phyloP scores from a whole-genome alignment of 1,140 invertebrate genomes.

The Andrena cerasifolii region DNA sequence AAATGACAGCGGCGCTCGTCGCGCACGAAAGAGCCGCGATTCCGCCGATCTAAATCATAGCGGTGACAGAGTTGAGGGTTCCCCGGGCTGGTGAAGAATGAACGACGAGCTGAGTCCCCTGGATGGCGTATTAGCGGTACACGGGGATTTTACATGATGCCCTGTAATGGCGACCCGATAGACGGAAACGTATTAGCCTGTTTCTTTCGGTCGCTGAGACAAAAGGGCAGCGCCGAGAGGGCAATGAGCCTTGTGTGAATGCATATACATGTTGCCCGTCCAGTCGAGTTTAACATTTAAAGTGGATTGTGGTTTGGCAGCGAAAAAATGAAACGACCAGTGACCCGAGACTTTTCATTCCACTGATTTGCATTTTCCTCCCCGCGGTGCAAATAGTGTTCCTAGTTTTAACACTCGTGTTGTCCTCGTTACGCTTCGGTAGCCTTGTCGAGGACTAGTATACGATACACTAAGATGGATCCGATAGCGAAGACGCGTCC shows the following conservation, averaged over 20 bases:
- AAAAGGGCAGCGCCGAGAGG: constrained; percentile 1
- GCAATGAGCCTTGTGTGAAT: neutral
- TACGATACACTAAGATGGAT: constrained; percentile 28
- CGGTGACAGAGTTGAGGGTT: neutral
- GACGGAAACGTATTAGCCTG: constrained; percentile 21
- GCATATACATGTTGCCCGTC: neutral
- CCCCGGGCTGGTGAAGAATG: too few species aligned
- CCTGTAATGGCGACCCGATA: constrained; percentile 13
- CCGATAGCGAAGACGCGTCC: constrained; percentile 2
- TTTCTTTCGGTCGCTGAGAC: constrained; percentile 9
- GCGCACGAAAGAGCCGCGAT: too few species aligned
- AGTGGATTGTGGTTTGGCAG: constrained; percentile 26
- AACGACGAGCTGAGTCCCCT: neutral
- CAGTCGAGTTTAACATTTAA: constrained; percentile 34
- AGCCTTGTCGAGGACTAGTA: constrained; percentile 10
- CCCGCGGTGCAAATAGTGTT: too few species aligned
- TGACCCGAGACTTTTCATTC: too few species aligned
- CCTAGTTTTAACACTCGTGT: neutral
- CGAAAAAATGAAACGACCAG: too few species aligned
- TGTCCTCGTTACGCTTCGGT: neutral
- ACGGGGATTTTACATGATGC: constrained; percentile 17
- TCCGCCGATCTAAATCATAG: neutral
- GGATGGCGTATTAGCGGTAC: neutral
- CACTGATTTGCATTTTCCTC: too few species aligned
- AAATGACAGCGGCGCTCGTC: too few species aligned